phyloP scores from a whole-genome alignment of 2,797 vertebrate genomes.

The Zalophus californianus region DNA sequence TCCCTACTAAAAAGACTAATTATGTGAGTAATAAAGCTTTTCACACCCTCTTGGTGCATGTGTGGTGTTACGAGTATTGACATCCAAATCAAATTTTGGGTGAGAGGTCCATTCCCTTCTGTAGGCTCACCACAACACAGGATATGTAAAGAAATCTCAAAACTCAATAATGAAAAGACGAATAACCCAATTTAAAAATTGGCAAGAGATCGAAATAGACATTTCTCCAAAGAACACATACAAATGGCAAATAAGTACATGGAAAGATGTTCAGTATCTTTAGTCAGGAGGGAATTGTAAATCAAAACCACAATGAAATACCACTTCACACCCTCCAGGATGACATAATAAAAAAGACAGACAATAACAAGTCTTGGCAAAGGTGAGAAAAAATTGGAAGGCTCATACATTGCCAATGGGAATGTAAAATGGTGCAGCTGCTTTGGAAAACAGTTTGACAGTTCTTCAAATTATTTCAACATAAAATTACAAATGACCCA shows the following conservation, averaged over 20 bases:
- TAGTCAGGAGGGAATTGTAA: not conserved
- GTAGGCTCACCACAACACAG: not conserved
- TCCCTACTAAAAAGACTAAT: not conserved
- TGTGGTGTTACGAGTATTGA: not conserved
- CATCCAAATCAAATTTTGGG: not conserved
- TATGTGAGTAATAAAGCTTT: not conserved
- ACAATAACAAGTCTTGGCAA: not conserved
- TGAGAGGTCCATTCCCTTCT: not conserved
- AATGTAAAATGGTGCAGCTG: not conserved
- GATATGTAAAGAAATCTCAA: not conserved
- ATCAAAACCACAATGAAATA: not conserved
- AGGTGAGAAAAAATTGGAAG: not conserved
- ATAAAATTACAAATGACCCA: not conserved
- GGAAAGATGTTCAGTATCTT: not conserved
- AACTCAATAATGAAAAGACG: not conserved
- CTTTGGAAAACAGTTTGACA: not conserved
- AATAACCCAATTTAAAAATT: not conserved
- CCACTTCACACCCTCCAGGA: not conserved
- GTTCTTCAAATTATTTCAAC: not conserved
- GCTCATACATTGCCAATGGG: not conserved
- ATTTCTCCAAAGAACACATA: constrained; percentile 21
- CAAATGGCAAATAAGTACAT: not conserved
- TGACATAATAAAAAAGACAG: not conserved
- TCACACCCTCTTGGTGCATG: not conserved
- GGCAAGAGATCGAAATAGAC: not conserved